phyloP scores from a whole-genome alignment of 30 jellyfish, hydroid and myxozoan genomes.

The Cassiopea xamachana region DNA sequence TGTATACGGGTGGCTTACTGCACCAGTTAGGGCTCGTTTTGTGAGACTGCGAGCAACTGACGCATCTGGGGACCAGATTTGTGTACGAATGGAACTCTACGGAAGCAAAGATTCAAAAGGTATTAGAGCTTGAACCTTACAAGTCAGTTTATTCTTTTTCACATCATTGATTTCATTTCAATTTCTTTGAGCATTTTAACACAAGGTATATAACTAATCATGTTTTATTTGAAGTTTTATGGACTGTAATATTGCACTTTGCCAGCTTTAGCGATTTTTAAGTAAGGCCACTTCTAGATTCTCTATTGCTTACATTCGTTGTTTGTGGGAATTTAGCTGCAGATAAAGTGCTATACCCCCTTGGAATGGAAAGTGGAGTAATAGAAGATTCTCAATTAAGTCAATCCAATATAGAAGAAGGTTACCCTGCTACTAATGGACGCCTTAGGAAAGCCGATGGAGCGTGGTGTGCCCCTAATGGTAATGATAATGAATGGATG shows the following conservation, averaged over 20 bases:
- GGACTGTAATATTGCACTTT: no score
- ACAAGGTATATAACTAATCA: no score
- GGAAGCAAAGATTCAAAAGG: conserved; percentile 24
- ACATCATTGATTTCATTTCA: no score
- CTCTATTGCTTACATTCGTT: background rate
- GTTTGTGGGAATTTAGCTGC: conserved; percentile 19
- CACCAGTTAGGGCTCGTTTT: conserved; percentile 25
- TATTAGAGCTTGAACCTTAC: background rate
- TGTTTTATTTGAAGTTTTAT: no score
- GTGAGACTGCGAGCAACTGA: conserved; percentile 45
- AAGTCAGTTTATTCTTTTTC: no score
- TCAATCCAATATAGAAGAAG: background rate
- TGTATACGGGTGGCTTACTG: conserved; percentile 33
- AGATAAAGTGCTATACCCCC: conserved; percentile 23
- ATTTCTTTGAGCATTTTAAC: no score
- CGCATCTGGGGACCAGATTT: conserved; percentile 25
- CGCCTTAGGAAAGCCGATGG: conserved; percentile 4
- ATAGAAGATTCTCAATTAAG: conserved; percentile 52
- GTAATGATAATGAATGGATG: conserved; percentile 20
- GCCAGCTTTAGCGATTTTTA: no score
- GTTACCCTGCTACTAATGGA: conserved; percentile 28
- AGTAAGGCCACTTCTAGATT: no score
- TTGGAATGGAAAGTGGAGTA: conserved; percentile 71
- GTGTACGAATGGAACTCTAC: conserved; percentile 37
- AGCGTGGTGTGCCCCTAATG: conserved; percentile 68